Conservation (phyloP, 2,113 vertebrate species). For the Tautogolabrus adspersus region DNA sequence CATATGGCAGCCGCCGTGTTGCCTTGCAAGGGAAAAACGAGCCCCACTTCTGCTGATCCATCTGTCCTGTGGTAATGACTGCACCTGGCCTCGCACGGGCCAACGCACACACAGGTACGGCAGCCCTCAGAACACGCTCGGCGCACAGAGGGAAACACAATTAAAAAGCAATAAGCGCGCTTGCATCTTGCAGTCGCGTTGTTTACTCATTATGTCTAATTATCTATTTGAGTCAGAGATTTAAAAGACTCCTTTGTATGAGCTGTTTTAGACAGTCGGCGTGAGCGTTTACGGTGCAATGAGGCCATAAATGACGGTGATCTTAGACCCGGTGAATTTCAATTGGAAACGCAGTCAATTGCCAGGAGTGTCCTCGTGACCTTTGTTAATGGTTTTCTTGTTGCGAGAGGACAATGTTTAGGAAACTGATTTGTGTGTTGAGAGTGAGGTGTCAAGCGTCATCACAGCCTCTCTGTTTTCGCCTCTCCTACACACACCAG, state of each 20-base stretch:
- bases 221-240: conserved; percentile 58
- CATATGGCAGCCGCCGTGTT: conserved; percentile 75
- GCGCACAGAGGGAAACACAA: conserved; percentile 51
- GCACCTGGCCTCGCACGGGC: conserved; percentile 76
- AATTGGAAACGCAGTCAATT: conserved; percentile 45
- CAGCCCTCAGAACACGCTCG: conserved; percentile 24
- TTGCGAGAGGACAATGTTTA: conserved; percentile 23
- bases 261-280: conserved; percentile 2
- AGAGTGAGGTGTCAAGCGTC: conserved; percentile 38
- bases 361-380: conserved; percentile 31
- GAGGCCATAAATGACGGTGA: conserved; percentile 23
- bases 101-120: conserved; percentile 55
- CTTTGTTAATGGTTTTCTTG: conserved; percentile 41
- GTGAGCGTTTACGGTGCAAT: conserved; percentile 21
- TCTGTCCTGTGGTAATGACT: conserved; percentile 80
- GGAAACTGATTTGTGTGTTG: conserved; percentile 37
- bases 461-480: conserved; percentile 31
- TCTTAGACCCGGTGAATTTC: conserved; percentile 41
- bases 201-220: conserved; percentile 76
- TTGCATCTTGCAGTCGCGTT: conserved; percentile 50
- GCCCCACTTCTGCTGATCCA: conserved; percentile 71
- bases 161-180: conserved; percentile 76
- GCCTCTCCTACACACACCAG: conserved; percentile 6
- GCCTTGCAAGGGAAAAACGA: conserved; percentile 61
- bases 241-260: conserved; percentile 45